Base-by-base conservation (phyloP, 2,888 invertebrate genomes). In the Acrobasis suavella region DNA sequence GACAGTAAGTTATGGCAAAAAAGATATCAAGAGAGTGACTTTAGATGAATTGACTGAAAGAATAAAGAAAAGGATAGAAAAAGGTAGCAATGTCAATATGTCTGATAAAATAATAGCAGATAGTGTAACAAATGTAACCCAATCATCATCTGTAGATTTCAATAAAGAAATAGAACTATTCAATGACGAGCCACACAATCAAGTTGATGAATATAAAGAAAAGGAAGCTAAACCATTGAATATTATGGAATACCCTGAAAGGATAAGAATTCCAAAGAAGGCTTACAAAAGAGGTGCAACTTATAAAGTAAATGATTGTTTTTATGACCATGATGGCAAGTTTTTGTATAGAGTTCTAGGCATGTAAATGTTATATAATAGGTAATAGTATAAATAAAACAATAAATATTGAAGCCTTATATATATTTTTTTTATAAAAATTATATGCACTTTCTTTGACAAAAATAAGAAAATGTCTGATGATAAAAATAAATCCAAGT, bases 261-360 rank as follows among this genome's bases (percentile, higher is more conserved):
- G 89, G 75, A 96, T 97, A 66, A 91, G 91, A 69, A 96, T 97
- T 67, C 96, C 97, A 5, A 93, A 93, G 71, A 93, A 94, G 60
- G 89, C 94, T 46, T 93, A 93, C 70, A 94, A 94, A 70, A 85
- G 82, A 74, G 95, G 95, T 37, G 94, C 93, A 52, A 95, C 95
- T 9, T 97, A 96, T 77, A 95, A 95, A 86, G 91, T 96, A 0
- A 94, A 95, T 68, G 96, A 97, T 84, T 95, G 96, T 73, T 97
- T 95, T 81, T 97, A 97, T 84, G 96, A 96, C 78, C 93, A 95
- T 80, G 95, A 96, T 90, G 97, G 97, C 0, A 93, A 91, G 79
- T 96, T 97, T 89, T 89, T 97, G 63, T 97, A 96, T 80, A 93
- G 96, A 75, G 95, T 96, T 55, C 94, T 96, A 68, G 96, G 96